phyloP scores from a whole-genome alignment of 2,113 vertebrate genomes.

The Megaceryle torquata region DNA sequence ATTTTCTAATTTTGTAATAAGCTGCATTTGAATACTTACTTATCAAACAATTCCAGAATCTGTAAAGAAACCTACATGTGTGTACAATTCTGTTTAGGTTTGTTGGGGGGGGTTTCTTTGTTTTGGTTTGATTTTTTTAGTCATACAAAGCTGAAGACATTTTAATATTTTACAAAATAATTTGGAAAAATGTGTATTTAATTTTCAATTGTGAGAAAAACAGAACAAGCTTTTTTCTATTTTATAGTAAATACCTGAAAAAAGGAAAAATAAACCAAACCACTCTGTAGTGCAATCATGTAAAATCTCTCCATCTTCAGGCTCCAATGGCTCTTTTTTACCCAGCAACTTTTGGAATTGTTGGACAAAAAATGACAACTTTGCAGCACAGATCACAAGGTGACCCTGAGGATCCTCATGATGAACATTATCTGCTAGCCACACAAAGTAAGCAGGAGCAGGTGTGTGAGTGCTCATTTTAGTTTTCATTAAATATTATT shows the following conservation, averaged over 20 bases:
- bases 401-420: slow-evolving; percentile 93
- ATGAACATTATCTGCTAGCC: slow-evolving; percentile 93
- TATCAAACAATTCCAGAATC: background rate
- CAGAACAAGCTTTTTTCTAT: background rate
- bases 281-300: background rate
- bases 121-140: background rate
- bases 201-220: background rate
- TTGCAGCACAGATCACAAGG: slow-evolving; percentile 93
- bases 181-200: background rate
- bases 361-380: slow-evolving; percentile 96
- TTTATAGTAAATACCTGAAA: background rate
- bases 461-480: slow-evolving; percentile 68
- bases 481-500: background rate
- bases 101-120: too few relatives aligned
- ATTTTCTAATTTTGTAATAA: background rate
- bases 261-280: background rate
- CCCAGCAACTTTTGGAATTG: slow-evolving; percentile 93
- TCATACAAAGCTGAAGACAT: background rate
- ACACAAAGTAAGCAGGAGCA: slow-evolving; percentile 99
- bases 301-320: slow-evolving; percentile 61
- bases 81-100: background rate
- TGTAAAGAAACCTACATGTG: background rate
- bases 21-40: background rate
- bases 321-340: slow-evolving; percentile 98
- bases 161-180: background rate